These are phyloP conservation scores for Octodonta nipae DNA, from an alignment of 2,888 invertebrate species.

Conservation along the genomic window DNA sequence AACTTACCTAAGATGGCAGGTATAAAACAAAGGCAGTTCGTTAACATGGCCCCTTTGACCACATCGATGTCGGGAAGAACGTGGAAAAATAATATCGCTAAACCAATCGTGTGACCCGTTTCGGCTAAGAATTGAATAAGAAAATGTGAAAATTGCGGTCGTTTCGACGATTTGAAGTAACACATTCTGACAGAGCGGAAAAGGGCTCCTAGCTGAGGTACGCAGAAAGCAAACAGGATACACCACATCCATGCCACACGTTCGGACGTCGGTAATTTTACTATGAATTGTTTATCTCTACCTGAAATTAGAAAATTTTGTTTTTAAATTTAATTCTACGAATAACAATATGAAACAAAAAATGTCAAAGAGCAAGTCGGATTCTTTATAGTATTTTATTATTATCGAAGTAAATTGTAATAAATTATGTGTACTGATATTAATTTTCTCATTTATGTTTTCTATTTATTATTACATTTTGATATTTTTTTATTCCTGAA, in stretches of 20 bases:
- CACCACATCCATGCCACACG: slow-evolving; percentile 90
- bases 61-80: slow-evolving; percentile 87
- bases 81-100: slow-evolving; percentile 73
- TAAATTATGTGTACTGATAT: no score
- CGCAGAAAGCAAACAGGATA: slow-evolving; percentile 69
- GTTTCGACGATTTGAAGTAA: slow-evolving; percentile 76
- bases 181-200: slow-evolving; percentile 77
- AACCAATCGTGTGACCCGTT: slow-evolving; percentile 75
- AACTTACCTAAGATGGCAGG: slow-evolving; percentile 56
- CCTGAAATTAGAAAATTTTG: slow-evolving; percentile 42
- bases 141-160: slow-evolving; percentile 52
- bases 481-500: no score
- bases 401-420: no score
- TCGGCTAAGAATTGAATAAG: slow-evolving; percentile 69
- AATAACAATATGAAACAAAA: no score
- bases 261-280: slow-evolving; percentile 69
- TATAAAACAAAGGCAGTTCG: slow-evolving; percentile 85
- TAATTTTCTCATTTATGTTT: no score
- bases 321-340: no score
- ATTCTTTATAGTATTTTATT: no score
- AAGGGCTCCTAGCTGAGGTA: slow-evolving; percentile 78
- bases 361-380: no score
- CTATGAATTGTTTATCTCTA: slow-evolving; percentile 74
- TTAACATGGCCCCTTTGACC: slow-evolving; percentile 89
- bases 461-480: no score